phyloP scores from a whole-genome alignment of 2,888 invertebrate genomes.

The Dione vanillae region DNA sequence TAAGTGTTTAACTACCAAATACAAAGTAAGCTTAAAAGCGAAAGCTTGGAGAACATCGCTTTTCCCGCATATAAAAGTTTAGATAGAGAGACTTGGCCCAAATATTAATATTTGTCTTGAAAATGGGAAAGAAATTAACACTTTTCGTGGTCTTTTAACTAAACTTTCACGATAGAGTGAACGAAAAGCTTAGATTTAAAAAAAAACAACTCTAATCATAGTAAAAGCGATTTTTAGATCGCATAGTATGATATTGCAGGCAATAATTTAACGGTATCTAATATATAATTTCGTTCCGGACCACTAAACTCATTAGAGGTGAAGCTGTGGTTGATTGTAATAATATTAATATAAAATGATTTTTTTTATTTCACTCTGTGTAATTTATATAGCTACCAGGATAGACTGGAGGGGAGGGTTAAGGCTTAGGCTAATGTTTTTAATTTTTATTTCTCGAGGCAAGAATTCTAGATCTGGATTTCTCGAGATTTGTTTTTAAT shows the following conservation, averaged over 20 bases:
- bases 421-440: too few relatives aligned
- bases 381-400: too few relatives aligned
- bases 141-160: too few relatives aligned
- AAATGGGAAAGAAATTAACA: too few relatives aligned
- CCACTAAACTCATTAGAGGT: slow-evolving; percentile 59
- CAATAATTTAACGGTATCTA: slow-evolving; percentile 48
- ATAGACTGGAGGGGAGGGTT: too few relatives aligned
- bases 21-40: not conserved
- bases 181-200: slow-evolving; percentile 51
- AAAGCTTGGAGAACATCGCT: not conserved
- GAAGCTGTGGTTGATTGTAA: slow-evolving; percentile 34
- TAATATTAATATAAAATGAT: slow-evolving; percentile 19
- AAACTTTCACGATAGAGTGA: too few relatives aligned
- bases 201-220: slow-evolving; percentile 55
- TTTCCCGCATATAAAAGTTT: not conserved
- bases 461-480: too few relatives aligned
- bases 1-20: not conserved
- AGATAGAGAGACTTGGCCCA: not conserved
- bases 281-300: slow-evolving; percentile 64
- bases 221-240: slow-evolving; percentile 73
- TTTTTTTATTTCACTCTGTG: too few relatives aligned
- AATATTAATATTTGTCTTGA: too few relatives aligned
- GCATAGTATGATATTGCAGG: slow-evolving; percentile 57
- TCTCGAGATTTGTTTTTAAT: too few relatives aligned
- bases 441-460: too few relatives aligned